Evolutionary conservation across 1,140 invertebrate species (phyloP), one percentile per base, ranked within the genome.

Genomic region (Lysiphlebus fabarum): DNA sequence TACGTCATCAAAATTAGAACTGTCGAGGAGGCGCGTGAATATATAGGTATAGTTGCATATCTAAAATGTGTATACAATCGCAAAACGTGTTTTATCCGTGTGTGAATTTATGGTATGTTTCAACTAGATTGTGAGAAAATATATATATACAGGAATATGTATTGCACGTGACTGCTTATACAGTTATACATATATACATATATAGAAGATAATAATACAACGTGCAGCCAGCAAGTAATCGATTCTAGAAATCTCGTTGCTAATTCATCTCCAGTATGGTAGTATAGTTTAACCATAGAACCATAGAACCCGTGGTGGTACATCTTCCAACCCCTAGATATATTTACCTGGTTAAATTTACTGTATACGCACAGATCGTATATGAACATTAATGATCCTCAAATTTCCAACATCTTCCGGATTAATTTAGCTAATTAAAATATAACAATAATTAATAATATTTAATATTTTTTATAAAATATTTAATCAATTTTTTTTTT

Each of bases 1-100:
- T 75, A 76, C 68, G 74, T 76, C 72, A 75, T 75, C 68, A 70
- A 73, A 75, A 76, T 76, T 76, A 76, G 73, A 74, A 74, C 65
- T 68, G 9, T 40, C 17, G 17, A 26, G 17, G 17, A 4, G 17
- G 17, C 10, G n/a, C 68, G 68, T 68, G n/a, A n/a, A n/a, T n/a
- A n/a, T n/a, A n/a, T n/a, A 71, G 69, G 66, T 67, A 67, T 67
- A 66, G 62, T 58, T 75, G 74, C n/a, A n/a, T 74, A 76, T 76
- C 73, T 73, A 69, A 68, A 75, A 72, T 73, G 69, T 26, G 4
- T 53, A 53, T 11, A 53, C 43, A 69, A 66, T 65, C 67, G 65
- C 64, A 37, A 45, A 43, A 57, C 47, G 53, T 58, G 48, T 57
- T 56, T 54, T 58, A 40, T 50, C 47, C 57, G 64, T 65, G 59